phyloP scores from a whole-genome alignment of 23 tunicate genomes.

The Ascidia mentula region DNA sequence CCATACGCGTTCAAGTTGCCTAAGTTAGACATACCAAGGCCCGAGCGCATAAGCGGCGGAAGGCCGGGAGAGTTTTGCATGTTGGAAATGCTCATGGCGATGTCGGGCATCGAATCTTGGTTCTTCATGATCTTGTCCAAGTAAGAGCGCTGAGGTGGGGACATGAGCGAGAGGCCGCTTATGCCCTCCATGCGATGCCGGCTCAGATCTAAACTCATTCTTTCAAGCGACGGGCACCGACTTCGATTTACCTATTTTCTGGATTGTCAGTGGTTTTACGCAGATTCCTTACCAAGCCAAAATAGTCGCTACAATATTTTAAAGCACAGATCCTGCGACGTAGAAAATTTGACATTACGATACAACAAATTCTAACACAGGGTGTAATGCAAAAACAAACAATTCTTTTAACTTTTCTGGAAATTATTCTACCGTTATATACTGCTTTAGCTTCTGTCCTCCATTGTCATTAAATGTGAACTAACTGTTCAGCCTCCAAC shows the following conservation, averaged over 20 bases:
- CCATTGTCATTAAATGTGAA: too few species aligned
- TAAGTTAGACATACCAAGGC: constrained; percentile 16
- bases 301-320: too few species aligned
- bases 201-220: constrained; percentile 82
- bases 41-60: constrained; percentile 25
- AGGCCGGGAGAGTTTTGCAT: constrained; percentile 38
- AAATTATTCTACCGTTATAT: too few species aligned
- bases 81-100: constrained; percentile 18
- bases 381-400: too few species aligned
- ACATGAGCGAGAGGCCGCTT: constrained; percentile 70
- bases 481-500: not conserved
- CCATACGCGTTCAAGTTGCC: not conserved
- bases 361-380: too few species aligned
- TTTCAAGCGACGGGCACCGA: not conserved
- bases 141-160: constrained; percentile 48
- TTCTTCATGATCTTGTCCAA: constrained; percentile 24
- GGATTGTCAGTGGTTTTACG: too few species aligned
- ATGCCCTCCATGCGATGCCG: constrained; percentile 75
- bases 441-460: too few species aligned
- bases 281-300: too few species aligned
- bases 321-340: too few species aligned
- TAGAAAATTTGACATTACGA: too few species aligned
- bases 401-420: too few species aligned
- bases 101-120: constrained; percentile 7
- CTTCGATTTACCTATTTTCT: too few species aligned